These are phyloP conservation scores for Apamea epomidion DNA, from an alignment of 2,888 invertebrate genomes.

Conservation along the genomic window DNA sequence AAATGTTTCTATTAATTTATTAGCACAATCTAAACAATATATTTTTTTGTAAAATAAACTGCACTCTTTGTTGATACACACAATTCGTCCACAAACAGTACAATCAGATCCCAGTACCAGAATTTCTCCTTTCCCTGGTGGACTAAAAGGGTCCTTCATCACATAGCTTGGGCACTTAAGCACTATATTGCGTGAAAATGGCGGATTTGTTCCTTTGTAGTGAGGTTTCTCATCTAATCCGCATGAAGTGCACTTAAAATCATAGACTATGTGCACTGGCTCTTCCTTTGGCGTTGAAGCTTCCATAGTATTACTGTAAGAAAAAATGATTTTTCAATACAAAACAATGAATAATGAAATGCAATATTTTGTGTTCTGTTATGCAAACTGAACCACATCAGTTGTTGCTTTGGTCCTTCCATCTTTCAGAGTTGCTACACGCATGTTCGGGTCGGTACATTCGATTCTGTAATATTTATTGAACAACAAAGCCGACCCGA, in stretches of 20 bases:
- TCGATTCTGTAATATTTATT: neutral
- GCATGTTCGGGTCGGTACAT: neutral
- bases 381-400: neutral
- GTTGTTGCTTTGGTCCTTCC: neutral
- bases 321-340: slow-evolving; percentile 23
- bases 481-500: neutral
- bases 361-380: neutral
- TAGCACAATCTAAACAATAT: slow-evolving; percentile 94
- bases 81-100: slow-evolving; percentile 91
- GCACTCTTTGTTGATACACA: slow-evolving; percentile 94
- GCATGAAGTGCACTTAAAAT: slow-evolving; percentile 93
- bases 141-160: slow-evolving; percentile 96
- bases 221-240: slow-evolving; percentile 92
- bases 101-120: slow-evolving; percentile 95
- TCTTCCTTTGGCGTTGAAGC: slow-evolving; percentile 75
- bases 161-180: slow-evolving; percentile 94
- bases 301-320: slow-evolving; percentile 80
- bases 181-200: slow-evolving; percentile 92
- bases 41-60: slow-evolving; percentile 94
- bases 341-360: neutral
- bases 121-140: slow-evolving; percentile 94
- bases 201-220: slow-evolving; percentile 94
- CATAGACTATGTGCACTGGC: slow-evolving; percentile 72
- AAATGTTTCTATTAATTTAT: slow-evolving; percentile 90
- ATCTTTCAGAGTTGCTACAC: neutral